Base-by-base conservation (phyloP, 2,888 invertebrate species). In the Drosophila anomalata region DNA sequence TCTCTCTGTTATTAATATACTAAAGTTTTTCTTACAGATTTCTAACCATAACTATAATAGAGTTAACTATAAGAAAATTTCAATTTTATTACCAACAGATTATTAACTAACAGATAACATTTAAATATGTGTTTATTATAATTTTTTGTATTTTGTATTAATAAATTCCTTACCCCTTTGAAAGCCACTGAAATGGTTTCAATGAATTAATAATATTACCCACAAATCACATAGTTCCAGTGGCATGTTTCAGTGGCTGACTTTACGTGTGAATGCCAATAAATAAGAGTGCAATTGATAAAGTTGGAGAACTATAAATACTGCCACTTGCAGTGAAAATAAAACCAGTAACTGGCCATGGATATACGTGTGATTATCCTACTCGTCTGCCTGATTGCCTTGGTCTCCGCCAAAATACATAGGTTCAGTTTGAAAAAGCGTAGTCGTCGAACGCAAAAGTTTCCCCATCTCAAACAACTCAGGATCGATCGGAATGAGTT, bases 211-310 rank as follows among this genome's bases (percentile, higher is more conserved):
- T 26, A 33, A 26, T 31, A 55, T 47, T 29, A n/a, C 3, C 50
- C 12, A 65, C 46, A 31, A 46, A 65, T 63, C 63, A 63, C 63
- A 63, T 63, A 66, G 17, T 39, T 14, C 2, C 5, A 24, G 29
- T 17, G 4, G 31, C 20, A 26, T 29, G 51, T 29, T 9, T 41
- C 39, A 22, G 12, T 17, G 2, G 48, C 29, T 11, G 65, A 17
- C 44, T 46, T 46, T 65, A 63, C 63, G 63, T 63, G 63, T 24
- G 66, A 53, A 47, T 66, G 52, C 26, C 12, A 46, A 29, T 29
- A 22, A 29, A 31, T 20, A n/a, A 36, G 36, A 36, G n/a, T 9
- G 5, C 1, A 11, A 17, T 0, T 6, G 69, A 69, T 58, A 69
- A 69, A 17, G 12, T 5, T 17, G 11, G 0, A 5, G 17, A 48